Evolutionary conservation across 2,113 vertebrate genomes (phyloP), one percentile per base, ranked within the genome.

Genomic region (Entosphenus tridentatus): DNA sequence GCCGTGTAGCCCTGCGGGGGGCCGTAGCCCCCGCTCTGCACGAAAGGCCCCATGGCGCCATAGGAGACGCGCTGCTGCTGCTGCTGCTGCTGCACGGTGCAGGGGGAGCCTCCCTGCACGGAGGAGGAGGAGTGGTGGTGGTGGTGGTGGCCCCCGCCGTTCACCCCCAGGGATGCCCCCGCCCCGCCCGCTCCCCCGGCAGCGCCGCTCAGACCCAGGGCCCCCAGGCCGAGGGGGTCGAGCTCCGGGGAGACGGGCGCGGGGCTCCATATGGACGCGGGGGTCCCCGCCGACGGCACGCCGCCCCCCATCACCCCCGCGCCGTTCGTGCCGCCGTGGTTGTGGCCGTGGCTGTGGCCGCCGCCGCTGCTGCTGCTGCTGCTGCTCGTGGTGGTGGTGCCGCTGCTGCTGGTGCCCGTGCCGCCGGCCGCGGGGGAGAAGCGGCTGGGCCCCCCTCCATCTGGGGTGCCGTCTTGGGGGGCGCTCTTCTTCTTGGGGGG

Each of bases 401-500:
- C 81, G 1, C 78, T 75, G 7, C 72, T 75, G 59, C 85, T 84
- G 55, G 85, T 83, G 70, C 11, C 12, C 55, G 18, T 8, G 12
- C 67, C 58, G 58, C 75, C 88, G 0, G 87, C 87, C 0, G 93
- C 88, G 0, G 91, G 93, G 0, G 91, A 95, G 83, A 96, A 96
- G 79, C 95, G 93, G 3, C 93, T 90, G 13, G 89, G 95, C 83
- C 91, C 95, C 76, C 95, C 90, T 0, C 89, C 96, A 3, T 91
- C 87, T 0, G 90, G 95, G 82, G 91, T 97, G 81, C 96, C 93
- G 0, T 90, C 79, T n/a, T 86, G 84, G 1, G 90, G 91, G 0
- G 90, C 95, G 0, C 86, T 82, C 77, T 96, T 98, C 81, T 96
- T 98, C 82, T 95, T 98, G 73, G 85, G 81, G 2, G 90, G 93